phyloP scores from a whole-genome alignment of 2,888 invertebrate genomes.

The Agrotis puta region DNA sequence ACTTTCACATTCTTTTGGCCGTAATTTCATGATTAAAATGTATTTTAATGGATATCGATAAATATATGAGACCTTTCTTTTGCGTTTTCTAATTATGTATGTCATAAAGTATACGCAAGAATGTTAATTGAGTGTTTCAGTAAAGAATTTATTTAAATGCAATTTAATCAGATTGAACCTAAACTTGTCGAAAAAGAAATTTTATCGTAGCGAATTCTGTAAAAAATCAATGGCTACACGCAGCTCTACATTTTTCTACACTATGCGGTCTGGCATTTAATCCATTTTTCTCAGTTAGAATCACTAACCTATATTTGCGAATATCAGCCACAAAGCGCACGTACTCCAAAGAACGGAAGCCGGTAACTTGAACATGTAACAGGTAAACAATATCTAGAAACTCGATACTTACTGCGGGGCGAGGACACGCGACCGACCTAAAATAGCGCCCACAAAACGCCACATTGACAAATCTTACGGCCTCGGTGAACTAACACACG shows the following conservation, averaged over 20 bases:
- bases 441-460: constrained; percentile 88
- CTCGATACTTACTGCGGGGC: constrained; percentile 72
- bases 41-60: constrained; percentile 56
- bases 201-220: too few relatives aligned
- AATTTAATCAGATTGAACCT: not conserved
- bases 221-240: not conserved
- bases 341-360: constrained; percentile 69
- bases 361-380: constrained; percentile 74
- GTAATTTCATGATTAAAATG: constrained; percentile 47
- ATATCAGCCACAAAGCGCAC: constrained; percentile 13
- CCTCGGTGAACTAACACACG: constrained; percentile 89
- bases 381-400: constrained; percentile 86
- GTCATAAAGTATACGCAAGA: constrained; percentile 33
- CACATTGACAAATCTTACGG: constrained; percentile 90
- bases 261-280: not conserved
- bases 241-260: not conserved
- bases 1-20: constrained; percentile 51
- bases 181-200: not conserved
- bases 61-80: constrained; percentile 29
- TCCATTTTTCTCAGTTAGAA: not conserved
- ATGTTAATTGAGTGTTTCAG: constrained; percentile 44
- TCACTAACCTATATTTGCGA: not conserved
- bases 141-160: constrained; percentile 21
- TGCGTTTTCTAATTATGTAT: constrained; percentile 8
- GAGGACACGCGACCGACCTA: constrained; percentile 85